Evolutionary conservation across 92 coral and sea anemone genomes (phyloP), one percentile per base, ranked within the genome.

Genomic region (Porites evermanni): DNA sequence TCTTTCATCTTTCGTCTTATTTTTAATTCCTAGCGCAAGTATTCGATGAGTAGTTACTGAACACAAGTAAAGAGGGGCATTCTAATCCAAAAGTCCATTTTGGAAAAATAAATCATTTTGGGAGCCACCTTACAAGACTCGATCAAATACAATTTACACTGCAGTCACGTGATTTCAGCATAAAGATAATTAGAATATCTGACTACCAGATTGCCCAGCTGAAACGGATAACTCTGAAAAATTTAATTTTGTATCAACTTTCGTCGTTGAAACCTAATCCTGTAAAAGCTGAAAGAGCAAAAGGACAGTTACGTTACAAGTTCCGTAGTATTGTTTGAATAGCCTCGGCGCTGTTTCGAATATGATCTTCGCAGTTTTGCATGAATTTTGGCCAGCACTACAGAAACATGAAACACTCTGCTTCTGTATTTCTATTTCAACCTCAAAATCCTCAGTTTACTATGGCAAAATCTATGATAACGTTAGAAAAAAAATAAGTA

Each of bases 171-270:
- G 87, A 83, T 61, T 21, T 13, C 63, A 44, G 26, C 50, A 12
- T 72, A 16, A 53, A n/a, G 73, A 83, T 73, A 82, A 82, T 82
- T 44, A 29, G 79, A 79, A 72, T 79, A 73, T 89, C 85, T 86
- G 73, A 69, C 75, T 70, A 64, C 70, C 71, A 52, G 93, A 79
- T 87, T 91, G 76, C 67, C 88, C 93, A 91, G 93, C 93, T 91
- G 93, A 91, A 8, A 51, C 21, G 70, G 82, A 85, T 78, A 77
- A 38, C 53, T 44, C 68, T 77, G 19, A 53, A 75, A 85, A 32
- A 26, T 26, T 58, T 17, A 66, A 17, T 78, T 77, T 67, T 14
- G n/a, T 78, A 52, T 64, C 50, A 50, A 67, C 53, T 81, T 82
- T 70, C 72, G 74, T 70, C 72, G 74, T 9, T 38, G 71, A 91